Evolutionary conservation across 2,888 invertebrate genomes (phyloP).

Genomic region (Catocala fraxini): DNA sequence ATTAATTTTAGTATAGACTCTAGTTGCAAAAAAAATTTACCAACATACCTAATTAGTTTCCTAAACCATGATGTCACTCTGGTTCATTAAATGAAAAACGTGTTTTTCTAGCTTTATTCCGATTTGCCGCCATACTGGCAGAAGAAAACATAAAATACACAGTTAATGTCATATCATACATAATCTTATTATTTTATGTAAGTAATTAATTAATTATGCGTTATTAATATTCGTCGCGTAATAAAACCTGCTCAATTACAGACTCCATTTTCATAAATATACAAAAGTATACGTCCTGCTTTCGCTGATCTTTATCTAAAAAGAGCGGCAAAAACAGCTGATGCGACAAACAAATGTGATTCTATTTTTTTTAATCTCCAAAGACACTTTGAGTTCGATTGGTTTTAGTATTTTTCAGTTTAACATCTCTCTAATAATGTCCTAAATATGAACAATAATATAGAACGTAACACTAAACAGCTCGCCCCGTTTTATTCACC

Average conservation of each 20-base stretch:
- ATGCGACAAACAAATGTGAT: conserved; percentile 8
- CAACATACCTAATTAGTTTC: conserved; percentile 19
- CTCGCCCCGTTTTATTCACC: conserved; percentile 65
- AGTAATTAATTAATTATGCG: conserved; percentile 17
- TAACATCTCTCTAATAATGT: conserved; percentile 15
- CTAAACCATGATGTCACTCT: conserved; percentile 2
- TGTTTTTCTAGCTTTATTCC: conserved; percentile 1
- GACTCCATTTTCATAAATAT: conserved; percentile 13
- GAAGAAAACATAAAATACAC: neutral
- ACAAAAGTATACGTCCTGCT: conserved; percentile 17
- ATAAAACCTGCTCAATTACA: conserved; percentile 14
- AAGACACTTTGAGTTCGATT: neutral
- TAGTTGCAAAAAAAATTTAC: conserved; percentile 2
- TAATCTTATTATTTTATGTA: conserved; percentile 14
- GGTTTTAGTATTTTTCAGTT: neutral
- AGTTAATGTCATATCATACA: neutral
- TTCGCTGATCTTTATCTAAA: conserved; percentile 15
- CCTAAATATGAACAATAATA: conserved; percentile 48
- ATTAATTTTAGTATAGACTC: conserved; percentile 20
- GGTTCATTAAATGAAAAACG: too few relatives aligned
- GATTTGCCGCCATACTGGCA: neutral
- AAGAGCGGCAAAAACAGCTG: conserved; percentile 27
- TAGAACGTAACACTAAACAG: conserved; percentile 46
- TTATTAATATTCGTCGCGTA: conserved; percentile 17
- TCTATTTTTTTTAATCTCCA: neutral